phyloP scores from a whole-genome alignment of 2,113 vertebrate genomes.

The Otis tarda region DNA sequence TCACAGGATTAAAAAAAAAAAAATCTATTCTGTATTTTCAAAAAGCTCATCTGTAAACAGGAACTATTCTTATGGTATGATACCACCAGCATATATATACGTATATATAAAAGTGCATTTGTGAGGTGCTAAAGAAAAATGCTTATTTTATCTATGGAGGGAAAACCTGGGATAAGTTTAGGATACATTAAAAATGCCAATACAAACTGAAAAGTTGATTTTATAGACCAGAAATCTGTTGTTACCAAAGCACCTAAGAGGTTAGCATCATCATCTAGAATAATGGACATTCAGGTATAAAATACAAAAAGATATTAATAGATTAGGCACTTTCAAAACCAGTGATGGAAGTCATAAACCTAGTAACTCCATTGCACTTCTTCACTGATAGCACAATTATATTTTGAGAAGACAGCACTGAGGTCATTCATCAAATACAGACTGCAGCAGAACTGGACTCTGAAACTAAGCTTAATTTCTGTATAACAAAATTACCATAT shows the following conservation, averaged over 20 bases:
- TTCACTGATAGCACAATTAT: not conserved
- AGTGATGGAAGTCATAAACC: not conserved
- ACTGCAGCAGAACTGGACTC: not conserved
- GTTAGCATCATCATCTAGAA: not conserved
- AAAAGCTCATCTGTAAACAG: not conserved
- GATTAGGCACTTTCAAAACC: not conserved
- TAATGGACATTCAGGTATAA: not conserved
- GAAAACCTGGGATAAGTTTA: not conserved
- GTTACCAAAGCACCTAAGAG: not conserved
- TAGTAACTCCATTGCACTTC: not conserved
- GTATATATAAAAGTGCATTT: rapidly evolving
- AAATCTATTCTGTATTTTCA: not conserved
- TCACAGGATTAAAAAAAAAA: not conserved
- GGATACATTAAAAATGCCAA: not conserved
- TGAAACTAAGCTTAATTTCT: not conserved
- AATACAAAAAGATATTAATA: not conserved
- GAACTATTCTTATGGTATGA: not conserved
- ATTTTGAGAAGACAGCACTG: not conserved
- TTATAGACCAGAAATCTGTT: not conserved
- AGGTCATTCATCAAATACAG: not conserved
- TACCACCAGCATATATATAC: not conserved
- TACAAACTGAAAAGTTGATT: not conserved
- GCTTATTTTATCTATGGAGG: not conserved
- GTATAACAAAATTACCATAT: not conserved
- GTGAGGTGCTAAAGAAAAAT: not conserved